phyloP scores from a whole-genome alignment of 2,113 vertebrate genomes.

The Balaeniceps rex region DNA sequence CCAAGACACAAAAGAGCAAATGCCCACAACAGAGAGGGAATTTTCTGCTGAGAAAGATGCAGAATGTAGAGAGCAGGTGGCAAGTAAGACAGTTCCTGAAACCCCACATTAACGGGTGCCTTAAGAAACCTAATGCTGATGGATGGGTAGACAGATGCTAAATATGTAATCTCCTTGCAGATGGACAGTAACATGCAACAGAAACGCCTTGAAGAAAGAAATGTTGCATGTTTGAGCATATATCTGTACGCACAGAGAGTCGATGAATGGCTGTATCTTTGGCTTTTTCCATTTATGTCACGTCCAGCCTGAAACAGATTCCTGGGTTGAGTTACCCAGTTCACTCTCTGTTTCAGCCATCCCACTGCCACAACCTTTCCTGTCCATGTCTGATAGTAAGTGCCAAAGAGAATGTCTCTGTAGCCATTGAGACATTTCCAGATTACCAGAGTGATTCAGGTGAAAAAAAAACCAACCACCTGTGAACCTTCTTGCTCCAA shows the following conservation, averaged over 20 bases:
- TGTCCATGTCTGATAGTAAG: neutral
- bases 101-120: neutral
- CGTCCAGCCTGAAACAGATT: neutral
- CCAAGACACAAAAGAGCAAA: neutral
- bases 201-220: neutral
- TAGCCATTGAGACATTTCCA: neutral
- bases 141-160: conserved; percentile 46
- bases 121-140: conserved; percentile 54
- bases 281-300: neutral
- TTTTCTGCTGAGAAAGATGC: neutral
- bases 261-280: neutral
- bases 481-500: neutral
- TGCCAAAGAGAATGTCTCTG: neutral
- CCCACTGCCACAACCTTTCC: neutral
- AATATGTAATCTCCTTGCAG: conserved; percentile 47
- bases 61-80: neutral
- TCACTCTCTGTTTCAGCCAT: neutral
- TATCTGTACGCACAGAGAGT: conserved; percentile 9
- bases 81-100: neutral
- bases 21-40: neutral
- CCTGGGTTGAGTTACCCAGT: neutral
- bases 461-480: neutral
- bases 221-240: neutral
- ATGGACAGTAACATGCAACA: conserved; percentile 42
- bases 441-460: neutral